Evolutionary conservation across 2,797 vertebrate species (phyloP), one percentile per base, ranked within the genome.

Genomic region (Phylloscopus collybita): DNA sequence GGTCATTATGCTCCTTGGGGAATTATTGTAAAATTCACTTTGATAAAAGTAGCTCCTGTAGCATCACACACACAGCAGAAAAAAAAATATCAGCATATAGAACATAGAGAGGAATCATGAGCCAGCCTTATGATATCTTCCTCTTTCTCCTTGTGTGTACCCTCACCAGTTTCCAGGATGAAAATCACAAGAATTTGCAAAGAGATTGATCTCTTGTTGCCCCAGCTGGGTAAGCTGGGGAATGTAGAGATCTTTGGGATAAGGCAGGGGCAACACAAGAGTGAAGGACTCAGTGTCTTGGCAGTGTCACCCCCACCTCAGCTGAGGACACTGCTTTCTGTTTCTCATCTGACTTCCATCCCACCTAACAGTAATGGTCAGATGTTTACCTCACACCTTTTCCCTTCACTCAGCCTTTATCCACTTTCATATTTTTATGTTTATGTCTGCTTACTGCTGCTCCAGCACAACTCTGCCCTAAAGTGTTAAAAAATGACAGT

Each of bases 401-500:
- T 59, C 61, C 49, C 27, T 88, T 90, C 73, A 15, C 29, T 57
- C 42, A 60, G 26, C 21, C 49, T 64, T 89, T 60, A 60, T 40
- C 27, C 13, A 36, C 40, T 40, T 50, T n/a, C 44, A 27, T 2
- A 7, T 74, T 67, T 90, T 82, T n/a, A 13, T 21, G 13, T 9
- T 82, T 69, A 40, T 59, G 15, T 57, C 34, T 6, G 2, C 18
- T 90, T 72, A 72, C 13, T 86, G 25, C 40, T 29, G 36, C 36
- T 57, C 44, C 53, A 82, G 64, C 2, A 79, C 73, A 92, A 81
- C 5, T 38, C 61, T 88, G 32, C 21, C 19, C 17, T 88, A 47
- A 93, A 91, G 88, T 91, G 42, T 87, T 94, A 53, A 64, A 91
- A 93, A 90, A 47, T 73, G 47, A 76, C 92, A 92, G 47, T 17